Percentiles rank a stretch among this genome's conserved stretches.
phyloP scores from a whole-genome alignment of 2,113 vertebrate genomes.

The Triplophysa rosa region DNA sequence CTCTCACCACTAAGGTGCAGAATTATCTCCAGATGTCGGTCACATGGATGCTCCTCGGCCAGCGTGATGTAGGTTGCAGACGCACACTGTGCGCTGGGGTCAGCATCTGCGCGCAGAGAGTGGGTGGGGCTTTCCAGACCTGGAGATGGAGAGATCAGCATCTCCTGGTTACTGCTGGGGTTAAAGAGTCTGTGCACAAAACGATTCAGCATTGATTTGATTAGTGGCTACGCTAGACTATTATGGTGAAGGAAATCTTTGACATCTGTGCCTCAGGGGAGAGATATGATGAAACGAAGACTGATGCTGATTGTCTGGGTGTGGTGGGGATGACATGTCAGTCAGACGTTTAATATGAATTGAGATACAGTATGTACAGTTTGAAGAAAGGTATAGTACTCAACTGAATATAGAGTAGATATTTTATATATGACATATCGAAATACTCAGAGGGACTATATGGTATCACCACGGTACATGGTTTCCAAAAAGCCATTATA shows the following conservation, averaged over 20 bases:
- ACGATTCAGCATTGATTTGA: slow-evolving; percentile 20
- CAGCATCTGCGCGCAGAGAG: slow-evolving; percentile 86
- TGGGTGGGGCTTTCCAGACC: slow-evolving; percentile 95
- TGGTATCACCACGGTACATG: no score
- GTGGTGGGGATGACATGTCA: background rate
- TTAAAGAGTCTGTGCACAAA: background rate
- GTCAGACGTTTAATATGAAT: background rate
- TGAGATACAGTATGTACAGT: background rate
- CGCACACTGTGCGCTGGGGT: slow-evolving; percentile 89
- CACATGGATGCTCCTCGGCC: slow-evolving; percentile 86
- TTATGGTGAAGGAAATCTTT: slow-evolving; percentile 11
- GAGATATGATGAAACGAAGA: slow-evolving; percentile 10
- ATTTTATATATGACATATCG: no score
- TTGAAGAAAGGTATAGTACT: background rate
- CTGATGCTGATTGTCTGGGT: background rate
- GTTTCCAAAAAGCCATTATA: background rate
- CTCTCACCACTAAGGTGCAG: slow-evolving; percentile 90
- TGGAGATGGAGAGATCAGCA: slow-evolving; percentile 52
- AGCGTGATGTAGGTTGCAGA: slow-evolving; percentile 89
- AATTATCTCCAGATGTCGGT: slow-evolving; percentile 89
- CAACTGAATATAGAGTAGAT: no score
- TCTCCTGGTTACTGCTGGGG: background rate
- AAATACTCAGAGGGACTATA: no score
- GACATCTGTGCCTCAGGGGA: slow-evolving; percentile 10
- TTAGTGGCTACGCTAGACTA: slow-evolving; percentile 4